phyloP scores from a whole-genome alignment of 2,888 invertebrate species.

The Pomacea canaliculata region DNA sequence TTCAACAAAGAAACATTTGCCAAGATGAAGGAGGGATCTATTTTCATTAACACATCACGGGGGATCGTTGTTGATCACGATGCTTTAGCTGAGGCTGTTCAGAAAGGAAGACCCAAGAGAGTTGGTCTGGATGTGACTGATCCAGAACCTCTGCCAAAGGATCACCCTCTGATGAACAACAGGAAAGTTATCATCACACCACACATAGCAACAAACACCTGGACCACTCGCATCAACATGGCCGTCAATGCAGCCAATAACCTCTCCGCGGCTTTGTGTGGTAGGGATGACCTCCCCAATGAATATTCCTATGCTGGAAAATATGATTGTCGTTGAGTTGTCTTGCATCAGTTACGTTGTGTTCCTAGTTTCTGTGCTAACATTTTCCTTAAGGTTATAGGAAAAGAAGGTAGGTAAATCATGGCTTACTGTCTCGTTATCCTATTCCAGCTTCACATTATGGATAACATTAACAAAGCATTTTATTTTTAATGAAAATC shows the following conservation, averaged over 20 bases:
- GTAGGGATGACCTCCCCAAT: slow-evolving; percentile 6
- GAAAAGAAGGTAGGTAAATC: too few relatives aligned
- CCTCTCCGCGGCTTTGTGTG: slow-evolving; percentile 78
- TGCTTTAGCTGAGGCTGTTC: slow-evolving; percentile 81
- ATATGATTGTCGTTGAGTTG: too few relatives aligned
- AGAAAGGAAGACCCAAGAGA: slow-evolving; percentile 79
- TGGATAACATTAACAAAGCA: too few relatives aligned
- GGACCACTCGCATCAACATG: slow-evolving; percentile 83
- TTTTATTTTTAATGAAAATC: too few relatives aligned
- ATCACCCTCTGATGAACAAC: slow-evolving; percentile 81
- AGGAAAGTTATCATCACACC: slow-evolving; percentile 87
- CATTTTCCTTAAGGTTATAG: too few relatives aligned
- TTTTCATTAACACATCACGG: slow-evolving; percentile 88
- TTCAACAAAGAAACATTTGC: slow-evolving; percentile 84
- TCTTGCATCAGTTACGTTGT: too few relatives aligned
- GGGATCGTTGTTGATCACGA: slow-evolving; percentile 78
- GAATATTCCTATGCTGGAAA: too few relatives aligned
- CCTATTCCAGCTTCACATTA: too few relatives aligned
- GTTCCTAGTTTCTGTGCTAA: too few relatives aligned
- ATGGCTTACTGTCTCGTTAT: too few relatives aligned
- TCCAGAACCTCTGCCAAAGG: slow-evolving; percentile 88
- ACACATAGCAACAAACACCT: slow-evolving; percentile 88
- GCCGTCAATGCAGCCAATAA: slow-evolving; percentile 82
- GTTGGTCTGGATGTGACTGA: slow-evolving; percentile 93
- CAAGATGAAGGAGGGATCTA: slow-evolving; percentile 86